Percentiles rank a stretch among this genome's conserved stretches.
Evolutionary conservation across 1,140 invertebrate species (phyloP).

Genomic region (Heliconius nattereri): DNA sequence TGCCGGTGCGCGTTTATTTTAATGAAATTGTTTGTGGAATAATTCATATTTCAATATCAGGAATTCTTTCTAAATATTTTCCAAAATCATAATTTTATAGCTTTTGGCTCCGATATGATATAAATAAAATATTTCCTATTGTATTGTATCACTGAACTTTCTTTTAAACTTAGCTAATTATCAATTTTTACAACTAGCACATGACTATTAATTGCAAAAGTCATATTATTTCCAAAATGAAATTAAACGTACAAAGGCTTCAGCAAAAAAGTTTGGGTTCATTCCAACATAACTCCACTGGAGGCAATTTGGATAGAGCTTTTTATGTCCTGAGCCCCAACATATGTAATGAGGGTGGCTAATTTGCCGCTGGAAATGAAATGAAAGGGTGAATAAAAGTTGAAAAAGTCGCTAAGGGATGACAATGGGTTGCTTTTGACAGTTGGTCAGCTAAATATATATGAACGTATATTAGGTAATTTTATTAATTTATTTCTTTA

Average conservation of each 20-base stretch:
- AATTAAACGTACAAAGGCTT: slow-evolving; percentile 26
- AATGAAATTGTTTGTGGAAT: too few relatives aligned
- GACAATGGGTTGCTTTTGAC: slow-evolving; percentile 5
- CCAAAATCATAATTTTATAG: too few relatives aligned
- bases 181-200: background rate
- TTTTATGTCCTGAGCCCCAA: slow-evolving; percentile 13
- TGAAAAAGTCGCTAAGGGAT: background rate
- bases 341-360: slow-evolving; percentile 24
- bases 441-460: background rate
- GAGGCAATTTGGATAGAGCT: slow-evolving; percentile 12
- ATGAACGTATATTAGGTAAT: background rate
- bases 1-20: too few relatives aligned
- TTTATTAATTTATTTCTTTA: background rate
- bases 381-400: slow-evolving; percentile 13
- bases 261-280: slow-evolving; percentile 16
- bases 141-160: background rate
- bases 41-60: too few relatives aligned
- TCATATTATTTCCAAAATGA: slow-evolving; percentile 11
- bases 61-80: too few relatives aligned
- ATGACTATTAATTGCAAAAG: background rate
- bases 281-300: slow-evolving; percentile 6
- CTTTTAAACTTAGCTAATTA: background rate
- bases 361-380: slow-evolving; percentile 11
- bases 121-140: too few relatives aligned
- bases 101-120: too few relatives aligned